Percentiles rank a stretch among this genome's conserved stretches.
Evolutionary conservation across 2,888 invertebrate species (phyloP).

Genomic region (Drosophila infuscata): DNA sequence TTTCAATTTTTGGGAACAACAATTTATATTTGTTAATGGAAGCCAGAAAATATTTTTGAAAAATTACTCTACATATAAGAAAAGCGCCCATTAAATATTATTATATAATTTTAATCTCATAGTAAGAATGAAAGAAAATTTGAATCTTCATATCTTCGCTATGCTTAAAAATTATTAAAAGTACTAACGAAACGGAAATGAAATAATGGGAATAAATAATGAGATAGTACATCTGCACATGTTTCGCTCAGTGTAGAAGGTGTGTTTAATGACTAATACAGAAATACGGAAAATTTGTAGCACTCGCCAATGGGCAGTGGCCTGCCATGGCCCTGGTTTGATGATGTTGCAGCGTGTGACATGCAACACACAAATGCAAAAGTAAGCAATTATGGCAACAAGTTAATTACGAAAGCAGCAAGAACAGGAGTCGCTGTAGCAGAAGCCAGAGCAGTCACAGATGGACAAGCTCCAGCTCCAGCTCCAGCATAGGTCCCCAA

Average conservation of each 20-base stretch:
- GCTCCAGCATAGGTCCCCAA: conserved; percentile 31
- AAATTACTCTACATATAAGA: no score
- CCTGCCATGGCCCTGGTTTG: conserved; percentile 2
- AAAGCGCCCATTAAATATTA: no score
- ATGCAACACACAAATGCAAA: conserved; percentile 69
- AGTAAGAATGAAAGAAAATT: not conserved
- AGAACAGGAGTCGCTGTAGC: not conserved
- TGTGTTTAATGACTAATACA: conserved; percentile 58
- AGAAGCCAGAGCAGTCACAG: conserved; percentile 20
- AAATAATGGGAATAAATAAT: not conserved
- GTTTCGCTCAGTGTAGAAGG: conserved; percentile 17
- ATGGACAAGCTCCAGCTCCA: conserved; percentile 32
- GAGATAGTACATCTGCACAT: accelerated
- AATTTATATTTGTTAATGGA: not conserved
- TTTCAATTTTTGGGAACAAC: not conserved
- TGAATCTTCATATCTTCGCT: not conserved
- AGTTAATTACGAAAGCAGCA: conserved; percentile 72
- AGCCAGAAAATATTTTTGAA: not conserved
- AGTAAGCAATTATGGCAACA: conserved; percentile 82
- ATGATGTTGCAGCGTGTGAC: conserved; percentile 56
- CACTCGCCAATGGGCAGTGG: conserved; percentile 44
- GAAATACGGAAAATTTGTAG: conserved; percentile 48
- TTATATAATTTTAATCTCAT: not conserved
- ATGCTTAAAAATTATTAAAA: not conserved
- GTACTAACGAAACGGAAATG: not conserved